phyloP scores from a whole-genome alignment of 1,140 invertebrate species.

The Drosophila paulistorum region DNA sequence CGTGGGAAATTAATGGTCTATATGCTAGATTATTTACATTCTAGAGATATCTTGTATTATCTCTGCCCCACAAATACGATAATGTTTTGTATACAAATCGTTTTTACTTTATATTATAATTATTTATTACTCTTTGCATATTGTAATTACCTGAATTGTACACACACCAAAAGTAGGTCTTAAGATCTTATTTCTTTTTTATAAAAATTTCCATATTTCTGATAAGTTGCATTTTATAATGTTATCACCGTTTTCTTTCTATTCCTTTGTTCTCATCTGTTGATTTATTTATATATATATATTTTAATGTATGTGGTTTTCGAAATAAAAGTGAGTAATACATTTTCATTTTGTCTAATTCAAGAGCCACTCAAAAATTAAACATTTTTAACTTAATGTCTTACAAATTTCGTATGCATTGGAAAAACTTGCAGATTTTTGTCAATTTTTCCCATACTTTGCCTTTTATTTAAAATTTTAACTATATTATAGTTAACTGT shows the following conservation, averaged over 20 bases:
- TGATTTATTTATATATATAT: background rate
- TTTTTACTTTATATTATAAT: slow-evolving; percentile 23
- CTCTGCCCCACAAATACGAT: background rate
- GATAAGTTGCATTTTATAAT: slow-evolving; percentile 11
- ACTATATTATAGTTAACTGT: too few relatives aligned
- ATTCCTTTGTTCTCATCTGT: slow-evolving; percentile 4
- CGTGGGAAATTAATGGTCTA: background rate
- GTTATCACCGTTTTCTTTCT: slow-evolving; percentile 16
- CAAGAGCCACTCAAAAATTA: background rate
- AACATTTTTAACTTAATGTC: background rate
- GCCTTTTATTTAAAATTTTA: too few relatives aligned
- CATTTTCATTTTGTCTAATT: background rate
- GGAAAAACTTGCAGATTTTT: background rate
- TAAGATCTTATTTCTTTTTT: slow-evolving; percentile 2
- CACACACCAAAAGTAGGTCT: slow-evolving; percentile 28
- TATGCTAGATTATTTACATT: slow-evolving; percentile 3
- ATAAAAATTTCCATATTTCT: slow-evolving; percentile 18
- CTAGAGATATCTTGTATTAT: background rate
- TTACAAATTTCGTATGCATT: too few relatives aligned
- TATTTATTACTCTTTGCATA: slow-evolving; percentile 28
- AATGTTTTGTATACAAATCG: slow-evolving; percentile 39
- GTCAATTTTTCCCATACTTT: too few relatives aligned
- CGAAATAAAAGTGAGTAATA: background rate
- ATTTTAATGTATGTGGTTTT: background rate
- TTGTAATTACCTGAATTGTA: slow-evolving; percentile 52